A percentile compares a stretch with the other conserved stretches of the same genome.
These are phyloP conservation scores for Amphipyra berbera DNA, from an alignment of 2,888 invertebrate genomes.

Conservation along the genomic window DNA sequence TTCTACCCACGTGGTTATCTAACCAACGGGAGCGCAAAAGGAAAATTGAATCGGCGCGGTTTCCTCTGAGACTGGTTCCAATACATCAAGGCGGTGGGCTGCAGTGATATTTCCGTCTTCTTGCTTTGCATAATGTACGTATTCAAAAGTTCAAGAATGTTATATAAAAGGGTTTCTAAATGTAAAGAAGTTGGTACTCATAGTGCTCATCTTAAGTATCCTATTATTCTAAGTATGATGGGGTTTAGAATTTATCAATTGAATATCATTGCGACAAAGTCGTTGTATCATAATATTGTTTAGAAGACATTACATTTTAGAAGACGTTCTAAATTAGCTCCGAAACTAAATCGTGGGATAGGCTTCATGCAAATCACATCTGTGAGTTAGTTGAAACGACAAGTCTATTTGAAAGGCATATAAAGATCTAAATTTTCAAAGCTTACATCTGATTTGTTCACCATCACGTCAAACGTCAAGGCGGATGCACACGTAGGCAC, in stretches of 20 bases:
- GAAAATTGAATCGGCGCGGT: slow-evolving; percentile 57
- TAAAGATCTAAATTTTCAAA: too few relatives aligned
- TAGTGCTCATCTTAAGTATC: slow-evolving; percentile 18
- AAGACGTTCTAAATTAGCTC: too few relatives aligned
- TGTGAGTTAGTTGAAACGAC: too few relatives aligned
- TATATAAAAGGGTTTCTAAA: slow-evolving; percentile 48
- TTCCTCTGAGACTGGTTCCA: slow-evolving; percentile 54
- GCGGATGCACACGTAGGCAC: too few relatives aligned
- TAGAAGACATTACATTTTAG: too few relatives aligned
- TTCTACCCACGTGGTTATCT: slow-evolving; percentile 49
- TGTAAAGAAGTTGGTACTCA: slow-evolving; percentile 11
- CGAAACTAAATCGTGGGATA: too few relatives aligned
- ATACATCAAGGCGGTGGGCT: slow-evolving; percentile 47
- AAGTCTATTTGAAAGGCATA: too few relatives aligned
- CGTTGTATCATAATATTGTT: too few relatives aligned
- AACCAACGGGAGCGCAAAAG: slow-evolving; percentile 52
- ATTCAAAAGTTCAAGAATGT: slow-evolving; percentile 44
- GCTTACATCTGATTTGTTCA: too few relatives aligned
- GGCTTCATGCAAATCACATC: too few relatives aligned
- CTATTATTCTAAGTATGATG: neutral
- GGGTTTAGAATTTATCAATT: neutral
- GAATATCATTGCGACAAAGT: neutral
- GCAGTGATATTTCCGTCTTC: slow-evolving; percentile 57
- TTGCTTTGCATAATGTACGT: slow-evolving; percentile 46
- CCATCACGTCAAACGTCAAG: too few relatives aligned